phyloP scores from a whole-genome alignment of 35 echinoderm and acorn worm genomes.

The Hemicentrotus pulcherrimus region DNA sequence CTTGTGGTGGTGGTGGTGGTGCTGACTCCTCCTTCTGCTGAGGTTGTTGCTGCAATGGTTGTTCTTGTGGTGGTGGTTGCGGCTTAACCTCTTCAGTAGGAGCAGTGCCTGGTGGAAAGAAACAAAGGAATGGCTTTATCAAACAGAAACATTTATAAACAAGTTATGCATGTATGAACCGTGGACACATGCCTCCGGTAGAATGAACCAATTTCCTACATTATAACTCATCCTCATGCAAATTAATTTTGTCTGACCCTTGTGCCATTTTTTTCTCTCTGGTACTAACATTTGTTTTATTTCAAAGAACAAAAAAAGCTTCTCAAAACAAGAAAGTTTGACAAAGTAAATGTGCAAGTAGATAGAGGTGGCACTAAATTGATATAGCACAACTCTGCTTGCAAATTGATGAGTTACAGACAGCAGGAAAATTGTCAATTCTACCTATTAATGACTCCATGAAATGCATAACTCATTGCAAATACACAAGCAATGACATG shows the following conservation, averaged over 20 bases:
- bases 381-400: not conserved
- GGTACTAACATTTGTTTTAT: not conserved
- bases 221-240: not conserved
- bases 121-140: not conserved
- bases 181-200: not conserved
- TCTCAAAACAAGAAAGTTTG: not conserved
- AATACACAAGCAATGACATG: not conserved
- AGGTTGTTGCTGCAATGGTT: constrained; percentile 63
- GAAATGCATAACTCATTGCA: not conserved
- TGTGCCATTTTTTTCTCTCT: not conserved
- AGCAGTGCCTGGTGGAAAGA: constrained; percentile 24
- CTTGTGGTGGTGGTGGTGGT: constrained; percentile 24
- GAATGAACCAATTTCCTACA: not conserved
- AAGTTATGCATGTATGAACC: not conserved
- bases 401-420: not conserved
- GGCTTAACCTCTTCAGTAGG: constrained; percentile 52
- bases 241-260: not conserved
- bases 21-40: constrained; percentile 29
- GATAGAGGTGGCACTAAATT: not conserved
- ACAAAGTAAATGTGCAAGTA: not conserved
- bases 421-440: not conserved
- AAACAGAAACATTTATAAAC: not conserved
- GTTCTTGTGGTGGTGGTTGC: constrained; percentile 71
- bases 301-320: not conserved
- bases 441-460: not conserved